phyloP scores from a whole-genome alignment of 2,888 invertebrate genomes.

The Agrotis exclamationis region DNA sequence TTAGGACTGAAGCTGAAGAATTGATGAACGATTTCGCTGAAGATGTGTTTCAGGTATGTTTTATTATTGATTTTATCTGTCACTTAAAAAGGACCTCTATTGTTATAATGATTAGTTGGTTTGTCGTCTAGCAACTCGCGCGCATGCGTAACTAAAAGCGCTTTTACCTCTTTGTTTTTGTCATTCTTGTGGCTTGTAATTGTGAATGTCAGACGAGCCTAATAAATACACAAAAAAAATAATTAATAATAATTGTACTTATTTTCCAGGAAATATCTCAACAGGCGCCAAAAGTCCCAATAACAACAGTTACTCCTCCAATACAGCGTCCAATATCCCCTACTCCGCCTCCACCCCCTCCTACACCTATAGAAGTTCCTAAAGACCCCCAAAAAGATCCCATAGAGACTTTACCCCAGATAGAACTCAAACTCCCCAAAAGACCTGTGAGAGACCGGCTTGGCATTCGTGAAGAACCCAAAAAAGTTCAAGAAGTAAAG shows the following conservation, averaged over 20 bases:
- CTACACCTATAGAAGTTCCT: conserved; percentile 50
- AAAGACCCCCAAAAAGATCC: conserved; percentile 70
- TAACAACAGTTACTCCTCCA: conserved; percentile 74
- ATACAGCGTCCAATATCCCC: conserved; percentile 66
- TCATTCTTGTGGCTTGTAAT: neutral
- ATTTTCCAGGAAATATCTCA: conserved; percentile 82
- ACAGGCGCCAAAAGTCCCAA: conserved; percentile 67
- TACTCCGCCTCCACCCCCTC: conserved; percentile 54
- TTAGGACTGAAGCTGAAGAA: conserved; percentile 92
- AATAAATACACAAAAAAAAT: too few species aligned
- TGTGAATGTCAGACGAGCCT: too few species aligned
- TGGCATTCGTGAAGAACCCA: conserved; percentile 77
- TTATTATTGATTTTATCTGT: neutral
- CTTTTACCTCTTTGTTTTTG: neutral
- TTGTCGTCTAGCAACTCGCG: neutral
- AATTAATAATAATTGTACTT: neutral
- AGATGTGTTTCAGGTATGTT: conserved; percentile 85
- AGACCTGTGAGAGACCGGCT: conserved; percentile 87
- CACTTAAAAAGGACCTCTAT: neutral
- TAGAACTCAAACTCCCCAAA: conserved; percentile 88
- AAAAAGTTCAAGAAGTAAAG: conserved; percentile 70
- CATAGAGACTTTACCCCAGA: conserved; percentile 82
- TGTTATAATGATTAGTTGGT: too few species aligned
- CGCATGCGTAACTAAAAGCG: neutral
- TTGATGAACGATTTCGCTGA: conserved; percentile 89